Conservation (phyloP, 2,113 vertebrate species). For the Ceyx cyanopectus region DNA sequence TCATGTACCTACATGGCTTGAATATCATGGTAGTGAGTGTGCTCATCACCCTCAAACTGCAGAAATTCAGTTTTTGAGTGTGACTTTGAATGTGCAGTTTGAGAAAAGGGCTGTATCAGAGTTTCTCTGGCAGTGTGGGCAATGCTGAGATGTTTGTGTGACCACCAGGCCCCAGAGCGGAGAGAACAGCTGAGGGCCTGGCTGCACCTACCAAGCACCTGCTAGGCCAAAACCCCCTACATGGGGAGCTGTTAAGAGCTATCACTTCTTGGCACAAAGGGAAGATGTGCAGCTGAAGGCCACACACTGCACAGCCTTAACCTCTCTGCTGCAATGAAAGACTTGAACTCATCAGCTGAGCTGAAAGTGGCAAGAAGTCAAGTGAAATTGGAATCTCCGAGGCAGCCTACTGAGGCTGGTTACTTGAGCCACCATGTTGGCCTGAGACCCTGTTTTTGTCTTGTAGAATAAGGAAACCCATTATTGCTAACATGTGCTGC, state of each 20-base stretch:
- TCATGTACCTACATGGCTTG: background rate
- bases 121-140: background rate
- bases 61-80: background rate
- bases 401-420: constrained; percentile 58
- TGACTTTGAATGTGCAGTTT: background rate
- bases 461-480: constrained; percentile 78
- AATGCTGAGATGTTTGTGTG: background rate
- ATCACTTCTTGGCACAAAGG: rapidly evolving
- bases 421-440: constrained; percentile 74
- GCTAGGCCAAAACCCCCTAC: background rate
- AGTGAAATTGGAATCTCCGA: constrained; percentile 44
- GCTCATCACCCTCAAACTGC: background rate
- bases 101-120: background rate
- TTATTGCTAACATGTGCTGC: constrained; percentile 79
- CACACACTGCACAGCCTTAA: background rate
- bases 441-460: constrained; percentile 72
- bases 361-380: constrained; percentile 49
- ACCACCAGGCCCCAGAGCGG: background rate
- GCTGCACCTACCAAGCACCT: background rate
- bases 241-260: background rate
- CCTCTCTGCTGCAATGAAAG: background rate
- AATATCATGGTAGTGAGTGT: background rate
- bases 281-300: background rate
- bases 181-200: background rate
- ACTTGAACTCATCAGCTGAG: constrained; percentile 20